These are phyloP conservation scores for Grus americana DNA, from an alignment of 2,113 vertebrate genomes.

Conservation along the genomic window DNA sequence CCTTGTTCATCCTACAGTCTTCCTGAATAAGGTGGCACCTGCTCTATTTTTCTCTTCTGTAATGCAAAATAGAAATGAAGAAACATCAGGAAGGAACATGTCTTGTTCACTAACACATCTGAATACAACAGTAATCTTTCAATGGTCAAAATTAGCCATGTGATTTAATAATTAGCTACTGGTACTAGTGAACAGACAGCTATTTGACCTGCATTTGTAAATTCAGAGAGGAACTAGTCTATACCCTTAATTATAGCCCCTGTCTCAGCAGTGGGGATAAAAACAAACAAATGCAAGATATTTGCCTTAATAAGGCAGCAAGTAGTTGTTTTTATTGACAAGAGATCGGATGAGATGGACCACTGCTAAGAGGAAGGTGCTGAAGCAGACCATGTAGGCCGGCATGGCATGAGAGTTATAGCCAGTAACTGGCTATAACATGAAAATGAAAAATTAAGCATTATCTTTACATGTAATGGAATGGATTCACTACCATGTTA, in stretches of 20 bases:
- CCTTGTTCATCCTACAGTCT: not conserved
- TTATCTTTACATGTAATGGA: not conserved
- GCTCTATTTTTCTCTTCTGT: not conserved
- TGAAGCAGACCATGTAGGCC: not conserved
- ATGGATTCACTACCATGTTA: not conserved
- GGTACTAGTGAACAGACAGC: not conserved
- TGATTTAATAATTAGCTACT: not conserved
- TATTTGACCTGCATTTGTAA: not conserved
- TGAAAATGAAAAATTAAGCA: not conserved
- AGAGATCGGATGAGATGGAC: not conserved
- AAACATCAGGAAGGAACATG: not conserved
- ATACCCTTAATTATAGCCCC: not conserved
- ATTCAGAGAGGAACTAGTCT: not conserved
- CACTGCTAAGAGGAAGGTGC: not conserved
- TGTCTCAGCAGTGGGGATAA: not conserved
- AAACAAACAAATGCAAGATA: not conserved
- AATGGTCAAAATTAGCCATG: not conserved
- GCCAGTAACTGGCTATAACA: not conserved
- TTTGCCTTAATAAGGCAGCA: constrained; percentile 31
- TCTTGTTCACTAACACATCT: not conserved
- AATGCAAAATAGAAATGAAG: not conserved
- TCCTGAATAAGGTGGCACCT: not conserved
- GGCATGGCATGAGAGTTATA: fast-evolving
- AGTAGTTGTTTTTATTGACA: not conserved
- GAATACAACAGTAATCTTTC: not conserved